Evolutionary conservation across 2,797 vertebrate species (phyloP).

Genomic region (Sebastes itinus): DNA sequence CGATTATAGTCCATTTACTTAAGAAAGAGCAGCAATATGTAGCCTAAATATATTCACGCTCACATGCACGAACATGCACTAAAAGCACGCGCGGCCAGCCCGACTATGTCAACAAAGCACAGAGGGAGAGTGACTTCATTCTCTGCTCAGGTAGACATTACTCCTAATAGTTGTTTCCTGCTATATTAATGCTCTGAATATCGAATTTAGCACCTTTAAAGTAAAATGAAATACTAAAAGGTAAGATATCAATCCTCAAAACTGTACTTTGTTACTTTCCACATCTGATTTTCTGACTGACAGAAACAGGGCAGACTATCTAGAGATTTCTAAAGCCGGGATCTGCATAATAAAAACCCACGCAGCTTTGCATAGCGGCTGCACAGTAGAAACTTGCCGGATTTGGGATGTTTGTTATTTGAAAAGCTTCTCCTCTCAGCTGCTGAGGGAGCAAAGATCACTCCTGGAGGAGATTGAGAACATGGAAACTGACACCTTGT

Average conservation of each 20-base stretch:
- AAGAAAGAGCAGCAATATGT: neutral
- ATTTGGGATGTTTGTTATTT: slow-evolving; percentile 20
- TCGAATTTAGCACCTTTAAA: too few relatives aligned
- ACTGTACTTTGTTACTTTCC: neutral
- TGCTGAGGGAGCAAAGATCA: slow-evolving; percentile 30
- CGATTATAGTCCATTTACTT: slow-evolving; percentile 9
- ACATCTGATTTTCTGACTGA: neutral
- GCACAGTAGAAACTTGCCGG: neutral
- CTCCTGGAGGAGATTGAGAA: slow-evolving; percentile 17
- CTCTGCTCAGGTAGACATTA: too few relatives aligned
- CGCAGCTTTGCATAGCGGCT: neutral
- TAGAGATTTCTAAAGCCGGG: neutral
- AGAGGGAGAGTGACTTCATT: too few relatives aligned
- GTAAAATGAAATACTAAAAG: neutral
- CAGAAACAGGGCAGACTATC: neutral
- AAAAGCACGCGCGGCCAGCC: too few relatives aligned
- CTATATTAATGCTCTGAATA: too few relatives aligned
- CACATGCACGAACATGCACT: too few relatives aligned
- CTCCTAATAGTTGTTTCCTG: too few relatives aligned
- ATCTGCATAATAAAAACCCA: neutral
- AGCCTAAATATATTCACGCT: neutral
- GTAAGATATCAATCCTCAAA: neutral
- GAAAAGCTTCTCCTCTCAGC: slow-evolving; percentile 28
- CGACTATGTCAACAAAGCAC: too few relatives aligned
- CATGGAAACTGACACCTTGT: slow-evolving; percentile 42